These are phyloP conservation scores for Sinosuthora webbiana DNA, from an alignment of 2,113 vertebrate genomes.

Conservation along the genomic window DNA sequence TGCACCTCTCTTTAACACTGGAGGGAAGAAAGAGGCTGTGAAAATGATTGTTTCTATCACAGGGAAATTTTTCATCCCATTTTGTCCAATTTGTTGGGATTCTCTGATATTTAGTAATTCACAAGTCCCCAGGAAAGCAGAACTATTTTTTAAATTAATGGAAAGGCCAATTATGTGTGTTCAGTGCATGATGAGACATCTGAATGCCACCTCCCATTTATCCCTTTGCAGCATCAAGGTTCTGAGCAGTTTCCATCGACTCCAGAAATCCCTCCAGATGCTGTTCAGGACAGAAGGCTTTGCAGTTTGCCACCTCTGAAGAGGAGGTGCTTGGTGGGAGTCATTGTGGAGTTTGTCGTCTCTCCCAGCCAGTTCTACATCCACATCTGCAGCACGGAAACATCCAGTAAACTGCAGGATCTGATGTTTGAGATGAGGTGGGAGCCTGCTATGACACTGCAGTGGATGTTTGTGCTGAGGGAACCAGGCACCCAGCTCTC, in stretches of 20 bases:
- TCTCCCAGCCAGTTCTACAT: slow-evolving; percentile 89
- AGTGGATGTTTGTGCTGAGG: neutral
- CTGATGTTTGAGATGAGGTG: slow-evolving; percentile 96
- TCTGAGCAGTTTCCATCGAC: slow-evolving; percentile 12
- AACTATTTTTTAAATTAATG: neutral
- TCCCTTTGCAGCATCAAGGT: slow-evolving; percentile 54
- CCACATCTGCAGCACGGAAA: slow-evolving; percentile 73
- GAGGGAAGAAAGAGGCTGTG: neutral
- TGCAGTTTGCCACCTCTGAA: slow-evolving; percentile 66
- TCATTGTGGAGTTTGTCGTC: slow-evolving; percentile 79
- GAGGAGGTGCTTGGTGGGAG: slow-evolving; percentile 73
- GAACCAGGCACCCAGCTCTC: neutral
- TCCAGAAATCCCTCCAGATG: slow-evolving; percentile 82
- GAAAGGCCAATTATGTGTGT: neutral
- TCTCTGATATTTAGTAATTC: neutral
- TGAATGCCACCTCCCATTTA: neutral
- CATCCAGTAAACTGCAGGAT: slow-evolving; percentile 77
- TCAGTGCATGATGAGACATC: neutral
- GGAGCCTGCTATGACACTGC: neutral
- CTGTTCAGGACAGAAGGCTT: slow-evolving; percentile 76
- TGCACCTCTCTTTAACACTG: neutral
- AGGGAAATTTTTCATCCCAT: neutral
- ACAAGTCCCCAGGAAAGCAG: neutral
- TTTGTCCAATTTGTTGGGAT: neutral
- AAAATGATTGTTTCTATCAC: neutral